Evolutionary conservation across 2,888 invertebrate species (phyloP).

Genomic region (Dorcus parallelipipedus): DNA sequence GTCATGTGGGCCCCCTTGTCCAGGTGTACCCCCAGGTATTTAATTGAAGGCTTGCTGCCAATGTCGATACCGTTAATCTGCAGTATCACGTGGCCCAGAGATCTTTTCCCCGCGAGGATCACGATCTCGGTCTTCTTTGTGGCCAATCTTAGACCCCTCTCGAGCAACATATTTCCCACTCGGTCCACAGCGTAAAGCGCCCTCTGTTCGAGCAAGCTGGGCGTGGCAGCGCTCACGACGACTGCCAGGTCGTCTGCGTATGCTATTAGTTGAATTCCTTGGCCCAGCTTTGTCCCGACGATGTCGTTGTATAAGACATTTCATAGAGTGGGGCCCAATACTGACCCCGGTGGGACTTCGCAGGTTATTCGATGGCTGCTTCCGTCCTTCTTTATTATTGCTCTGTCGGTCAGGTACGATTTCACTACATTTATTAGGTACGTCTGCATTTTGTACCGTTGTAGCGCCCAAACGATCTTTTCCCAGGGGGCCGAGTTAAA

Average conservation of each 20-base stretch:
- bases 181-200: not conserved
- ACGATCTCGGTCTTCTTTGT: slow-evolving; percentile 13
- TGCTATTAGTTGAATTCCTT: not conserved
- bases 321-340: not conserved
- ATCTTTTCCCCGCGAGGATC: slow-evolving; percentile 5
- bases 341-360: not conserved
- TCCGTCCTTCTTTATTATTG: not conserved
- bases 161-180: slow-evolving; percentile 2
- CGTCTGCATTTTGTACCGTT: not conserved
- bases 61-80: not conserved
- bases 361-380: not conserved
- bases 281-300: not conserved
- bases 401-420: not conserved
- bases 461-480: too few species aligned
- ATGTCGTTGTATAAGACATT: not conserved
- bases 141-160: slow-evolving; percentile 3
- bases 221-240: not conserved
- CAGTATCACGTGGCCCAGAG: not conserved
- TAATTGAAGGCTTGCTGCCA: not conserved
- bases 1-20: not conserved
- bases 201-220: slow-evolving; percentile 2
- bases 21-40: not conserved
- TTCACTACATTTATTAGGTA: not conserved
- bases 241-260: not conserved
- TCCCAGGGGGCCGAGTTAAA: too few species aligned